Evolutionary conservation across 1,140 invertebrate species (phyloP).

Genomic region (Orchesella cincta): DNA sequence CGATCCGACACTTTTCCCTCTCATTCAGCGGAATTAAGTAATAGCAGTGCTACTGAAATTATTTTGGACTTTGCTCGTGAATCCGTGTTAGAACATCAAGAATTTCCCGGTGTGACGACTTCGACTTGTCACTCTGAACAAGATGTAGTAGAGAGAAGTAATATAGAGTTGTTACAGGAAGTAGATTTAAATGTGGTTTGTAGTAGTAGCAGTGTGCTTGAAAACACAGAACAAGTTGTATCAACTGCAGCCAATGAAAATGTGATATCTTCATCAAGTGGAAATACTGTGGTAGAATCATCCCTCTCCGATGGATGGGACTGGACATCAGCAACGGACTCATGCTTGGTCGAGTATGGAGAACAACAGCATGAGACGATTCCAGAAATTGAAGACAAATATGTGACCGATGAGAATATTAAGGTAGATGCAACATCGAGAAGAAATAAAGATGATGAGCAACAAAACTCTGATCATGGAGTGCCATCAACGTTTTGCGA

Average conservation of each 20-base stretch:
- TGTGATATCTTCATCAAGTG: neutral
- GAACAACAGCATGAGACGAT: neutral
- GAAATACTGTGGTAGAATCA: neutral
- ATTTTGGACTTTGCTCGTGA: too few relatives aligned
- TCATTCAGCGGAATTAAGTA: too few relatives aligned
- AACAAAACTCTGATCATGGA: too few relatives aligned
- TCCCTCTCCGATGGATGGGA: slow-evolving; percentile 3
- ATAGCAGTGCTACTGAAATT: too few relatives aligned
- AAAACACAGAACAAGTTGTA: neutral
- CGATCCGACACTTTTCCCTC: too few relatives aligned
- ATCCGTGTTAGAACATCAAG: too few relatives aligned
- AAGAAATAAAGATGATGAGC: too few relatives aligned
- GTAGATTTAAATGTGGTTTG: slow-evolving; percentile 4
- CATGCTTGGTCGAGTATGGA: neutral
- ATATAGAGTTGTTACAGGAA: slow-evolving; percentile 10
- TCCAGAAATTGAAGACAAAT: neutral
- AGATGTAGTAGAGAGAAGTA: too few relatives aligned
- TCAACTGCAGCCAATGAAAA: neutral
- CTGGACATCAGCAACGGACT: slow-evolving; percentile 1
- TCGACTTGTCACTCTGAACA: too few relatives aligned
- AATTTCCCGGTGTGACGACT: too few relatives aligned
- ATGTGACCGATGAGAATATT: neutral
- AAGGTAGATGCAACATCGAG: neutral
- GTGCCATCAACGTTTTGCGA: too few relatives aligned
- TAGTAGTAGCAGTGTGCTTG: neutral